A percentile compares a stretch with the other conserved stretches of the same genome.
These are phyloP conservation scores for Apteryx mantelli DNA, from an alignment of 2,113 vertebrate genomes.

Conservation along the genomic window DNA sequence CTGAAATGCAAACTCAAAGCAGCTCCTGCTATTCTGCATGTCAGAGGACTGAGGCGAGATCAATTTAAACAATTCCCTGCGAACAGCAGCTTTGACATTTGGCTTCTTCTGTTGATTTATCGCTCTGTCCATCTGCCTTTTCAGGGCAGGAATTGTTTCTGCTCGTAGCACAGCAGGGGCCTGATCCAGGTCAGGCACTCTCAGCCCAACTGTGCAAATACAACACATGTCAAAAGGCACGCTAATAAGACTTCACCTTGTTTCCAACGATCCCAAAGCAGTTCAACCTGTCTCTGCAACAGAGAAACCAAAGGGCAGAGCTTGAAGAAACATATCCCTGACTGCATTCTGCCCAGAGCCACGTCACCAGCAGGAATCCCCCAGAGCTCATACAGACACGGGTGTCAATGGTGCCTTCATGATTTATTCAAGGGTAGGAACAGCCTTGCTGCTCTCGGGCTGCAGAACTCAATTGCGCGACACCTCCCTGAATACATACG, in stretches of 20 bases:
- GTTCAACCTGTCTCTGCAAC: neutral
- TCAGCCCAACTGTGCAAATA: neutral
- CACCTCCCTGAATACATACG: neutral
- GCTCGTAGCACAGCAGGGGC: neutral
- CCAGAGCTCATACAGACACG: rapidly evolving
- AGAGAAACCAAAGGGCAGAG: neutral
- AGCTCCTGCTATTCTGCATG: neutral
- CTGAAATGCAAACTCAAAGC: neutral
- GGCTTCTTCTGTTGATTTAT: conserved; percentile 28
- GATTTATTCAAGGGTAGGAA: neutral
- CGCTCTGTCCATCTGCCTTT: neutral
- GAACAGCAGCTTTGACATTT: conserved; percentile 11
- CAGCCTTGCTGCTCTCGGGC: neutral
- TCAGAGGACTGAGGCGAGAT: neutral
- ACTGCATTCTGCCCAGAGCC: neutral
- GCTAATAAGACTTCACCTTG: neutral
- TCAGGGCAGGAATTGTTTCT: neutral
- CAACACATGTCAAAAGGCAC: neutral
- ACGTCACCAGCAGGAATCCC: neutral
- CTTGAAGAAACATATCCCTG: neutral
- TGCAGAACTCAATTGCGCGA: rapidly evolving
- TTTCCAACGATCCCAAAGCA: neutral
- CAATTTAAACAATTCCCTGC: conserved; percentile 20
- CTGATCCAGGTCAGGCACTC: neutral
- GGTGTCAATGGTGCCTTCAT: rapidly evolving